Evolutionary conservation across 2,888 invertebrate species (phyloP).

Genomic region (Glyphotaelius pellucidus): DNA sequence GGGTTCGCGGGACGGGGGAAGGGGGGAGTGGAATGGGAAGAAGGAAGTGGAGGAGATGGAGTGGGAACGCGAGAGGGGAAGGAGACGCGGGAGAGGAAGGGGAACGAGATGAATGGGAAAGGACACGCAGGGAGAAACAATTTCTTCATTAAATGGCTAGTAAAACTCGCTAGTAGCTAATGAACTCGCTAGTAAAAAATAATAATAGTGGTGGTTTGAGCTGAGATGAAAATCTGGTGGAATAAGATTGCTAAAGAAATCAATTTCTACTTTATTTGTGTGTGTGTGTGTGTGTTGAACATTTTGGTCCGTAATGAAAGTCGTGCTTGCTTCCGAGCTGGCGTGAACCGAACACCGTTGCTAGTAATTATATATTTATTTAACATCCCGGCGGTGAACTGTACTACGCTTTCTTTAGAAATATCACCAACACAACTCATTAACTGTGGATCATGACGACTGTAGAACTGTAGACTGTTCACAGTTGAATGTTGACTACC

Average conservation of each 20-base stretch:
- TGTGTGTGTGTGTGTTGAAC: not conserved
- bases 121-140: too few relatives aligned
- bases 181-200: too few relatives aligned
- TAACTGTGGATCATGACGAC: not conserved
- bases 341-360: not conserved
- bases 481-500: not conserved
- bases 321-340: constrained; percentile 15
- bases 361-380: constrained; percentile 11
- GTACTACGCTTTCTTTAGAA: not conserved
- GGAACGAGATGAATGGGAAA: too few relatives aligned
- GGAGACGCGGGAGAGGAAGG: too few relatives aligned
- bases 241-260: not conserved
- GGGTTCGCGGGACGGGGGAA: too few relatives aligned
- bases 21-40: too few relatives aligned
- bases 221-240: not conserved
- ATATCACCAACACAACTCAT: constrained; percentile 22
- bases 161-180: too few relatives aligned
- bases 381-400: not conserved
- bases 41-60: too few relatives aligned
- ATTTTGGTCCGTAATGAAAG: constrained; percentile 17
- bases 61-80: too few relatives aligned
- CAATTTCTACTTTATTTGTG: not conserved
- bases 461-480: not conserved
- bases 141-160: too few relatives aligned
- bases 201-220: not conserved